Percentiles rank a stretch among this genome's conserved stretches.
Evolutionary conservation across 2,113 vertebrate species (phyloP).

Genomic region (Isichthys henryi): DNA sequence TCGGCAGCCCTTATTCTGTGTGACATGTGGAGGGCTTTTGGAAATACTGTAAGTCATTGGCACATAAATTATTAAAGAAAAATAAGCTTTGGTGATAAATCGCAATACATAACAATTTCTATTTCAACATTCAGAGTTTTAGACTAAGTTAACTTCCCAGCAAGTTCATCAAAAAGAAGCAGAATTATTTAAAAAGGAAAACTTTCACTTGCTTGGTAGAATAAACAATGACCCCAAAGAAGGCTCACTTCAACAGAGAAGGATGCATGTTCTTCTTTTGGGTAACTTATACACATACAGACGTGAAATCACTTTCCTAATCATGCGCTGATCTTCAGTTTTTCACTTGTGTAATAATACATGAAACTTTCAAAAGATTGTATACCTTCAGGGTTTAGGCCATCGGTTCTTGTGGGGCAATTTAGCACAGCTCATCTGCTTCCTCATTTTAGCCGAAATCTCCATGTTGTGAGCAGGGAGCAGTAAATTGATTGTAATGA

Average conservation of each 20-base stretch:
- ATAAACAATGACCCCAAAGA: not conserved
- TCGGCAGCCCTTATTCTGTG: not conserved
- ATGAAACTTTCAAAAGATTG: not conserved
- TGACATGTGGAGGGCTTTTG: not conserved
- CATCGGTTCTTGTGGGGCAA: not conserved
- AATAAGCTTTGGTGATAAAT: not conserved
- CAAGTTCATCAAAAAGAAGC: not conserved
- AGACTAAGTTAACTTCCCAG: not conserved
- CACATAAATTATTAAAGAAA: slow-evolving; percentile 10
- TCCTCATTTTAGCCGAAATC: not conserved
- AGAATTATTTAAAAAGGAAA: not conserved
- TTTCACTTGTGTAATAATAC: not conserved
- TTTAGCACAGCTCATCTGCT: not conserved
- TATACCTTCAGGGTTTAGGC: not conserved
- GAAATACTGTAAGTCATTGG: not conserved
- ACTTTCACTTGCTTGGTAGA: not conserved
- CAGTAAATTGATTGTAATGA: slow-evolving; percentile 2
- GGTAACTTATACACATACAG: not conserved
- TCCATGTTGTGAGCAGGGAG: not conserved
- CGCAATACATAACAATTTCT: not conserved
- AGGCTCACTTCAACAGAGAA: not conserved
- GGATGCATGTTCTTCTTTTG: not conserved
- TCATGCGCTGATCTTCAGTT: not conserved
- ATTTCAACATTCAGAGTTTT: not conserved
- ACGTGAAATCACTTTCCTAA: not conserved